Evolutionary conservation across 2,113 vertebrate genomes (phyloP), one percentile per base, ranked within the genome.

Genomic region (Carettochelys insculpta): DNA sequence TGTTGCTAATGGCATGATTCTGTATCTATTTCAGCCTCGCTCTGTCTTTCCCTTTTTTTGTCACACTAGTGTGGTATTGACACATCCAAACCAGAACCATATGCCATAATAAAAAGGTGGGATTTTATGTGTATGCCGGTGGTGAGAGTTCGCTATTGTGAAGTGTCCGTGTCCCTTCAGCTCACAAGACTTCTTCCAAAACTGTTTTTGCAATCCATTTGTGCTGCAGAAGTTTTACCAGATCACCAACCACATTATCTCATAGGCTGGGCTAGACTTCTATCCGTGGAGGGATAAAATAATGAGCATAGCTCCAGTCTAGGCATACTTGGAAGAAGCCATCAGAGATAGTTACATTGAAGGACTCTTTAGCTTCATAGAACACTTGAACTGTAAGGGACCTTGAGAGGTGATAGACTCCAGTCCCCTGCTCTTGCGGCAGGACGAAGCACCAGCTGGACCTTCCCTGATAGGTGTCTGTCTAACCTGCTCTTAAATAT

Each of bases 71-170:
- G 88, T 85, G 90, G 90, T 96, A 93, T 93, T 95, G 82, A 86
- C 90, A 76, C 87, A 68, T 48, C 90, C 51, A 9, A 56, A 68
- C 48, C 80, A 75, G 91, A 73, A 68, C 89, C 95, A 43, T 73
- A 52, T 87, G 95, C 96, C 77, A 86, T 94, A 95, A 96, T 96
- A 97, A 94, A 97, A 86, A 93, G 96, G 95, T 94, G 93, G 96
- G 94, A 92, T 96, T 97, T 95, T 96, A 94, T 94, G 94, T 95
- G 92, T 82, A 81, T 5, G 50, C 25, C 16, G 50, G 85, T 95
- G 94, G 61, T 82, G 20, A 61, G 82, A 50, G 86, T 81, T 80
- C 86, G 12, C 83, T 94, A 3, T 6, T 93, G 87, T 47, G 24
- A 50, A 2, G 17, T 86, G 89, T 86, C 73, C 0, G 38, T 86